Evolutionary conservation across 2,888 invertebrate genomes (phyloP), one percentile per base, ranked within the genome.

Genomic region (Theretra japonica): DNA sequence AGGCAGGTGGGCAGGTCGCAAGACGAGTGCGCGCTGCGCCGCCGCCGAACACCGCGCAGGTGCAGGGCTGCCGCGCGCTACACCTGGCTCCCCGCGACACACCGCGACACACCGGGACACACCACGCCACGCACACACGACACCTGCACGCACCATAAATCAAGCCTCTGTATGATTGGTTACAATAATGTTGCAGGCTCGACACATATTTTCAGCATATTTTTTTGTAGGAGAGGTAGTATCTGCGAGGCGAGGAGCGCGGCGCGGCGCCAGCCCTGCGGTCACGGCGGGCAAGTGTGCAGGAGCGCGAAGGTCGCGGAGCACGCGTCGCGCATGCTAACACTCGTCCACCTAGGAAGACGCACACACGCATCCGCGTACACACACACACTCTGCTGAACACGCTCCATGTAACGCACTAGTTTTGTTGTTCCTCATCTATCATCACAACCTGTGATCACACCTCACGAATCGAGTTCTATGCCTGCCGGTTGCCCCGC

Each of bases 1-100:
- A 50, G 69, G 17, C 69, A 30, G 69, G 56, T 30, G 56, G 11
- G 53, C 6, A 30, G 30, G 56, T 17, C 68, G 69, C 28, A 33
- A 21, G 30, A 21, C 56, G 33, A 53, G 56, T 53, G 69, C 19
- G 30, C 53, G 19, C 30, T 19, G n/a, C 25, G 19, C 69, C n/a
- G 30, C 33, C 69, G 53, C 56, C 56, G 11, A 25, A 1, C 30
- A 28, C n/a, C 28, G 28, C 28, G 3, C 28, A 28, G 41, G 2
- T 15, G 41, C 41, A 41, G 41, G 41, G 41, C 41, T 41, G 41
- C 41, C 41, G 21, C 21, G 62, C 62, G 41, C 62, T 30, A 5
- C 70, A 50, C 70, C 70, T 25, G n/a, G n/a, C 41, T 4, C 41
- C 1, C n/a, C 65, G 3, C 62, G 62, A 2, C 25, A n/a, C 19